Conservation (phyloP, 2,888 invertebrate species). For the Cantharis rufa region DNA sequence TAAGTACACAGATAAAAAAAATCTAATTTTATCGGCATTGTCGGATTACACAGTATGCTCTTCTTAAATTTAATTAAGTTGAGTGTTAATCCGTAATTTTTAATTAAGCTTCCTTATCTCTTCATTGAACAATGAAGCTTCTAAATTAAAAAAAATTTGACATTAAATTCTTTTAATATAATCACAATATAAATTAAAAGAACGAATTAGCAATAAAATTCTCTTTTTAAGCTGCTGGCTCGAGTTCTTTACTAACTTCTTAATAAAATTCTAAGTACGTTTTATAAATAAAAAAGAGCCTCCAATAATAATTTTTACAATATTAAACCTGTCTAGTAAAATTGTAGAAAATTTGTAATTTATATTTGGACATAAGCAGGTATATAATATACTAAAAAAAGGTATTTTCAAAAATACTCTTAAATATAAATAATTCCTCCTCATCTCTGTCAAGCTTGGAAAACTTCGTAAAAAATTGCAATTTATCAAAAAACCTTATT, state of each 20-base stretch:
- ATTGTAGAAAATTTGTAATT: neutral
- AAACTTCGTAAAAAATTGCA: neutral
- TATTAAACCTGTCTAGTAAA: neutral
- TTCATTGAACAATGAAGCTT: conserved; percentile 18
- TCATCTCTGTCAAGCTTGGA: neutral
- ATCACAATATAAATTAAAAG: conserved; percentile 12
- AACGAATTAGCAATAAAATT: neutral
- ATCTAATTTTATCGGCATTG: neutral
- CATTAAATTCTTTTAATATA: conserved; percentile 9
- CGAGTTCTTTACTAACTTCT: neutral
- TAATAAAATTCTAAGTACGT: neutral
- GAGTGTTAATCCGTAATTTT: conserved; percentile 19
- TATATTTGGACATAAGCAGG: neutral
- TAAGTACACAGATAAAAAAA: neutral
- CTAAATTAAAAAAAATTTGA: conserved; percentile 18
- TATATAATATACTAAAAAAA: neutral
- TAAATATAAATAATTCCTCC: neutral
- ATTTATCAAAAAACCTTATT: neutral
- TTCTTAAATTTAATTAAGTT: conserved; percentile 18
- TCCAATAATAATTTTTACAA: neutral
- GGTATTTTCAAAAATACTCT: neutral
- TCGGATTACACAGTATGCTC: neutral
- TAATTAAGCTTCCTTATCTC: conserved; percentile 14
- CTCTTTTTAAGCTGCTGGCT: neutral
- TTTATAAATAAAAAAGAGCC: neutral